These are phyloP conservation scores for Arnoldichthys spilopterus DNA, from an alignment of 2,797 vertebrate species.

Conservation along the genomic window DNA sequence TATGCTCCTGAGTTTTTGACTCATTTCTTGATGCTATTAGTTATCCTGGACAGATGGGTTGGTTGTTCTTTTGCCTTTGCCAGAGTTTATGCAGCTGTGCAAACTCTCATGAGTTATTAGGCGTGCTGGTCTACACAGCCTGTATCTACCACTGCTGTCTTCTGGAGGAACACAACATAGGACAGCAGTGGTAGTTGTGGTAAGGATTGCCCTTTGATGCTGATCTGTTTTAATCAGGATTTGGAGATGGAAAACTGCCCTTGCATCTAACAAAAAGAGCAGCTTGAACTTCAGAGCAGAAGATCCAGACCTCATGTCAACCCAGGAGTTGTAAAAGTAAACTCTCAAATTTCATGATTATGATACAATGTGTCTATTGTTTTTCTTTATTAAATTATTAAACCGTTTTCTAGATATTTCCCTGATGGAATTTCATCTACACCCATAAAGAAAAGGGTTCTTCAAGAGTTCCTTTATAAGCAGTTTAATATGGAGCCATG, in stretches of 20 bases:
- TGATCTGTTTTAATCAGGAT: conserved; percentile 8
- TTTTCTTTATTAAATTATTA: not conserved
- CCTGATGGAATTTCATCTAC: too few relatives aligned
- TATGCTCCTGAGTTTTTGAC: conserved; percentile 16
- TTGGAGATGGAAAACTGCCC: not conserved
- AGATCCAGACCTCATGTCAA: not conserved
- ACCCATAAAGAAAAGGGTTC: too few relatives aligned
- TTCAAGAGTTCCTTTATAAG: too few relatives aligned
- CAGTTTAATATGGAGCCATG: too few relatives aligned
- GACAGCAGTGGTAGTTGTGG: not conserved
- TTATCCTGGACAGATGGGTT: conserved; percentile 17
- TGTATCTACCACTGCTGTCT: conserved; percentile 13
- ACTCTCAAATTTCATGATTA: not conserved
- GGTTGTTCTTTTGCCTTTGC: conserved; percentile 36
- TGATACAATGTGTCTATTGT: not conserved
- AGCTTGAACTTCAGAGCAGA: not conserved
- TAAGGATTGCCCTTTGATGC: not conserved
- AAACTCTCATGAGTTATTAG: conserved; percentile 31
- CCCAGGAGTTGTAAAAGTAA: not conserved
- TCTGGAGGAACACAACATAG: not conserved
- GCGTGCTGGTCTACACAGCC: not conserved
- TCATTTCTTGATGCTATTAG: conserved; percentile 20
- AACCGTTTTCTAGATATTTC: not conserved
- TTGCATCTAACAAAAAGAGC: not conserved
- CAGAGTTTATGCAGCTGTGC: conserved; percentile 20